These are phyloP conservation scores for Serranus cabrilla DNA, from an alignment of 2,797 vertebrate genomes.

Conservation along the genomic window DNA sequence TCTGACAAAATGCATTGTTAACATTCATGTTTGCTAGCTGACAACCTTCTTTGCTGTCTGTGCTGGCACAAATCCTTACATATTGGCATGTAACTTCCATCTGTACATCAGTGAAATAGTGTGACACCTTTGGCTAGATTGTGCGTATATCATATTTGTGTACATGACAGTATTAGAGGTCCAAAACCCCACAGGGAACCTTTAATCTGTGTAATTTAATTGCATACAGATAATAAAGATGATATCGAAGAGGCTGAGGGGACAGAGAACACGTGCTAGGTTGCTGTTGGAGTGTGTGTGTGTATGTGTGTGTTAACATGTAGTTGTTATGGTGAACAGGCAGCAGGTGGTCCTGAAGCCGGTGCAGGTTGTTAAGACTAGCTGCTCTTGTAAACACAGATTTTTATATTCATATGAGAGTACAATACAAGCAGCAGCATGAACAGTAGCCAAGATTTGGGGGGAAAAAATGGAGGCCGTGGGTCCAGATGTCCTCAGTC, in stretches of 20 bases:
- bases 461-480: neutral
- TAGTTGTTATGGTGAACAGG: neutral
- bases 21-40: neutral
- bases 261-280: neutral
- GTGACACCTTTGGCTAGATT: too few relatives aligned
- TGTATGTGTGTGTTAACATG: neutral
- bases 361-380: conserved; percentile 4
- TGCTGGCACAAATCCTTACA: neutral
- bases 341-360: conserved; percentile 2
- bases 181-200: neutral
- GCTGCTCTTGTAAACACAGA: neutral
- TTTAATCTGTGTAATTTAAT: conserved; percentile 3
- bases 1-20: too few relatives aligned
- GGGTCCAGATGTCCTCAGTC: too few relatives aligned
- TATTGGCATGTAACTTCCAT: neutral
- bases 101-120: neutral
- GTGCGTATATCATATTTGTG: too few relatives aligned
- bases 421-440: neutral
- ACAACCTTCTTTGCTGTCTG: neutral
- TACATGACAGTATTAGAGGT: too few relatives aligned
- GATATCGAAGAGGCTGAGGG: neutral
- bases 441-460: neutral
- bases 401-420: neutral
- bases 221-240: conserved; percentile 2
- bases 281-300: neutral